A percentile compares a stretch with the other conserved stretches of the same genome.
These are phyloP conservation scores for Patagioenas fasciata DNA, from an alignment of 2,113 vertebrate genomes.

Conservation along the genomic window DNA sequence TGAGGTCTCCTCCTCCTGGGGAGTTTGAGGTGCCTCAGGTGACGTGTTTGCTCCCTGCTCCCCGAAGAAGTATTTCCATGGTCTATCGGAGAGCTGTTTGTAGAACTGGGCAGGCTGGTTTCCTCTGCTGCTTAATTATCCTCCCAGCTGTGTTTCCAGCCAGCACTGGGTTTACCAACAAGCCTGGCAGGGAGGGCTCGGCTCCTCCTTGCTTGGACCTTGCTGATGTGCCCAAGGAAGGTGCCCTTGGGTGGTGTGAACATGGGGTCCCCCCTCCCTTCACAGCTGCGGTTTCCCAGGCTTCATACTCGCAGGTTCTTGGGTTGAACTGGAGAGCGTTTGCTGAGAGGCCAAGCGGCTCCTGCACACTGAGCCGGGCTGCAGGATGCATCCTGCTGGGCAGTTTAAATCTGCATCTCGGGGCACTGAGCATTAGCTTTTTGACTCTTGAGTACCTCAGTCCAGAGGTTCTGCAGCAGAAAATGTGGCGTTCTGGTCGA, in stretches of 20 bases:
- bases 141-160: background rate
- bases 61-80: background rate
- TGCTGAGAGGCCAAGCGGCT: background rate
- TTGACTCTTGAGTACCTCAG: background rate
- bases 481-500: background rate
- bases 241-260: background rate
- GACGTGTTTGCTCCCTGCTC: background rate
- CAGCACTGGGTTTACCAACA: background rate
- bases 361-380: background rate
- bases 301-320: fast-evolving
- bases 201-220: background rate
- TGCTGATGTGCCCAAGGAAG: background rate
- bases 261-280: background rate
- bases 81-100: background rate
- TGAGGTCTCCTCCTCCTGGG: fast-evolving
- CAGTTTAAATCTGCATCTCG: background rate
- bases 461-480: background rate
- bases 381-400: background rate
- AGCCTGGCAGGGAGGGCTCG: background rate
- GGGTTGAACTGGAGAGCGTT: background rate
- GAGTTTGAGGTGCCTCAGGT: background rate
- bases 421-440: background rate
- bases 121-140: background rate
- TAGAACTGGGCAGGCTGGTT: background rate
- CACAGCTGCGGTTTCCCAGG: background rate